Conservation (phyloP, 2,797 vertebrate species). For the Siniperca undulata region DNA sequence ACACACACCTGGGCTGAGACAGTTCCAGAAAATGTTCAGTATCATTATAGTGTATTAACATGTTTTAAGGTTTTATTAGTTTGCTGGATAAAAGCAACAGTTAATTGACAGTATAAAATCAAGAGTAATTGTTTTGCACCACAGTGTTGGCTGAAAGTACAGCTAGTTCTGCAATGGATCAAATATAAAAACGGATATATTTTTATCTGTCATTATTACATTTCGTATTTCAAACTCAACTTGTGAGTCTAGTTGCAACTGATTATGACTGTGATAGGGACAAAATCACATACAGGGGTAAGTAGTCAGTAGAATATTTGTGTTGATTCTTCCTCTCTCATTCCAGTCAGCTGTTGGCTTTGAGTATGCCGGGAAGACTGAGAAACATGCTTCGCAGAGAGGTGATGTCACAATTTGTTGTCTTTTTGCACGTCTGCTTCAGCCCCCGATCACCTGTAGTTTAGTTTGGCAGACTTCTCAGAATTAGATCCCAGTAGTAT, state of each 20-base stretch:
- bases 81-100: background rate
- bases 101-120: background rate
- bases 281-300: too few relatives aligned
- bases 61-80: background rate
- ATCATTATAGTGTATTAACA: background rate
- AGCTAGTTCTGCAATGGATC: background rate
- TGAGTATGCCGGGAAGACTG: constrained; percentile 95
- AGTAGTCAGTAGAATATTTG: background rate
- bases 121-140: background rate
- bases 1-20: background rate
- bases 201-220: too few relatives aligned
- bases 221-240: background rate
- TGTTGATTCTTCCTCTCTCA: constrained; percentile 25
- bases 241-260: too few relatives aligned
- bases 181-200: background rate
- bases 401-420: constrained; percentile 79
- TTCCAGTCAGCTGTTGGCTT: constrained; percentile 96
- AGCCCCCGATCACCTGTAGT: background rate
- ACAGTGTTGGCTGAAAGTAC: background rate
- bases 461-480: background rate
- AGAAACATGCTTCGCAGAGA: constrained; percentile 98
- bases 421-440: background rate
- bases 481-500: background rate
- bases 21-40: background rate
- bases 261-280: background rate